Base-by-base conservation (phyloP, 2,797 vertebrate genomes). In the Jordanella pulchra region DNA sequence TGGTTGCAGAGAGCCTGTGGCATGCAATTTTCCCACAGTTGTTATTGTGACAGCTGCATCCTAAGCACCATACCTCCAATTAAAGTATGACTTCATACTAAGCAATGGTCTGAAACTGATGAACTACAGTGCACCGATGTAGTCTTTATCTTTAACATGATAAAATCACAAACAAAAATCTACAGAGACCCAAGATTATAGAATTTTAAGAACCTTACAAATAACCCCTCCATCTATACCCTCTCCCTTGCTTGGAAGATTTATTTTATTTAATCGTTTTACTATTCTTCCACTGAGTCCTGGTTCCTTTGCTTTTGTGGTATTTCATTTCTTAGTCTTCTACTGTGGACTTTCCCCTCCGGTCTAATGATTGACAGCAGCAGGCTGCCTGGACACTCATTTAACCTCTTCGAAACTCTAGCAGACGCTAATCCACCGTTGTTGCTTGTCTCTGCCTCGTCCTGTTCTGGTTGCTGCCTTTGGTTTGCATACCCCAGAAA, bases 281-380 rank as follows among this genome's bases (percentile, higher is more conserved):
- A 13, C 5, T 55, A 39, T 35, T 73, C n/a, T 47, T 15, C 23
- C 35, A n/a, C 23, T 18, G n/a, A n/a, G n/a, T n/a, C n/a, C n/a
- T n/a, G n/a, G n/a, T 82, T 81, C 78, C 81, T 80, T 68, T 65
- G 76, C 79, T 65, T 70, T 65, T 11, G 4, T 76, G 65, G 63
- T 81, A 65, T 86, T 84, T 39, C 3, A 39, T 39, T 86, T 54
- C 71, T 76, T 51, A 27, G 58, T 78, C 73, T 81, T 66, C 39
- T 65, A 58, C 39, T 64, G 67, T 68, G 88, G 87, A 84, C 82
- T 89, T 89, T 75, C 84, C 88, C 79, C 87, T 73, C 58, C 72
- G 64, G 56, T 28, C 66, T 54, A 70, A 23, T 95, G 94, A 95
- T 72, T 93, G 94, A 95, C 94, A 95, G 94, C 89, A 92, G 89